Evolutionary conservation across 2,888 invertebrate species (phyloP), one percentile per base, ranked within the genome.

Genomic region (Aspidapion aeneum): DNA sequence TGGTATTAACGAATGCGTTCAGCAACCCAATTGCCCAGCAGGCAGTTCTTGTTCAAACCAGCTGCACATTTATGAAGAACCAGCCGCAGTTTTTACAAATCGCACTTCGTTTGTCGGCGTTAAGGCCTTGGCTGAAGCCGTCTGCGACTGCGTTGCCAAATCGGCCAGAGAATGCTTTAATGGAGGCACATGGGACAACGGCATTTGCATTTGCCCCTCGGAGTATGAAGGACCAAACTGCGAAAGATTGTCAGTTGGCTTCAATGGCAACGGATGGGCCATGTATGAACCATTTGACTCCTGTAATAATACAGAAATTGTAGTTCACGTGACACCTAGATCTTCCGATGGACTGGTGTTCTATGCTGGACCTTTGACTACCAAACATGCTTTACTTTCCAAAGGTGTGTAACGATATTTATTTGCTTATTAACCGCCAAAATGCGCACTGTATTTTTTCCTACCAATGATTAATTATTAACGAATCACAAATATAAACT

Each of bases 101-200:
- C 90, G 88, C 1, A 94, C 96, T 0, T 94, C 96, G 1, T 94
- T 98, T 76, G 94, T 98, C 16, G 98, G 98, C 0, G 94, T 99
- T 0, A 88, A 89, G 19, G 94, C 94, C 0, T 84, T 90, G 35
- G 90, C 94, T 0, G 89, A 90, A 76, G 89, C 94, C 0, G 85
- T 89, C 57, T 96, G 96, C 74, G 85, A 84, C 82, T 91, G 77
- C 60, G 61, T 72, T 18, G 68, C 71, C n/a, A 68, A 59, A 66
- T 65, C 62, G 3, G 66, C 70, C 2, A 61, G 55, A 3, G 71
- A 70, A 49, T 78, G 79, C 67, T 72, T 73, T 54, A 77, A 79
- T 69, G 77, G 75, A 79, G 86, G 89, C 52, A 84, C 85, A 0
- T 81, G 83, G 1, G 85, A 84, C 49, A 69, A 71, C 18, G 84